phyloP scores from a whole-genome alignment of 2,113 vertebrate species.

The Oreochromis spilurus region DNA sequence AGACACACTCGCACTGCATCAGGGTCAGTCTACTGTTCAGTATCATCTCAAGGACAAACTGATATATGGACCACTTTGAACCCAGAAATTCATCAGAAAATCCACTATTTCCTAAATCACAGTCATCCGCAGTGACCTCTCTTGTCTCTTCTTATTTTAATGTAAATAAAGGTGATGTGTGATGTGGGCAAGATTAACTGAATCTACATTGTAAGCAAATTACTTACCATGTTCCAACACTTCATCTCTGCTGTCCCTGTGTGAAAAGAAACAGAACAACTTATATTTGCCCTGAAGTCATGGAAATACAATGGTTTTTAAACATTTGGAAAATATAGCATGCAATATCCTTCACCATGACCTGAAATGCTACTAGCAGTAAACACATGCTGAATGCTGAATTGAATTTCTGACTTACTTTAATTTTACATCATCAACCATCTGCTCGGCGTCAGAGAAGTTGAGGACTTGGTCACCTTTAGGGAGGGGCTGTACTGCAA shows the following conservation, averaged over 20 bases:
- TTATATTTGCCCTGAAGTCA: not conserved
- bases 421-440: slow-evolving; percentile 90
- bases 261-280: not conserved
- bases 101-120: not conserved
- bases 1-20: not conserved
- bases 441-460: slow-evolving; percentile 92
- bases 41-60: not conserved
- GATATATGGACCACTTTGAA: not conserved
- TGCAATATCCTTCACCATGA: not conserved
- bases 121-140: not conserved
- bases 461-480: slow-evolving; percentile 95
- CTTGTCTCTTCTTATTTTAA: not conserved
- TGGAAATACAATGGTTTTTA: not conserved
- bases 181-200: not conserved
- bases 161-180: not conserved
- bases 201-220: not conserved
- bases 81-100: not conserved
- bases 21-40: not conserved
- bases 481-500: slow-evolving; percentile 90
- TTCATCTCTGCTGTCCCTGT: slow-evolving; percentile 88
- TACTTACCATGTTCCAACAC: slow-evolving; percentile 90
- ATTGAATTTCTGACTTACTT: slow-evolving; percentile 73
- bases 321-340: not conserved
- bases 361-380: not conserved
- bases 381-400: not conserved